Base-by-base conservation (phyloP, 2,888 invertebrate species). In the Anagyrus pseudococci region DNA sequence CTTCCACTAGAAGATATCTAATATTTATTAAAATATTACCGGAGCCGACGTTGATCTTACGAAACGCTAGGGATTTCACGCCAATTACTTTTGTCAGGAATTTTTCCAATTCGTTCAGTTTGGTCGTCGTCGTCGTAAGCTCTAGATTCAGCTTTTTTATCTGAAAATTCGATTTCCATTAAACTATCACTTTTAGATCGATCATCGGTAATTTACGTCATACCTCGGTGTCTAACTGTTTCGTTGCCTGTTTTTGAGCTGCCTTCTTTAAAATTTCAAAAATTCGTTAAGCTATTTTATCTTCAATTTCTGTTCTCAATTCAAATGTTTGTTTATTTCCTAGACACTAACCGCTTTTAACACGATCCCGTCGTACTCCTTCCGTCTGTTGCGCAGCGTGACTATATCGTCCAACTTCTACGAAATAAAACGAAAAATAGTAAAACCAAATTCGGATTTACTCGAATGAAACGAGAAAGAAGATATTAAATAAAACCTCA, bases 331-430 rank as follows among this genome's bases (percentile, higher is more conserved):
- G 23, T 49, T 26, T n/a, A 26, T 25, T 15, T 41, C 8, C 17
- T 6, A n/a, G 48, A 41, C 50, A 74, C 76, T 68, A 58, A 80
- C 80, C 58, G 72, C 72, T 71, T 76, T 77, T 25, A 77, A 62
- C 1, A 80, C 71, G 22, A 73, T 68, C 49, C 77, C 74, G 54
- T 80, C 77, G 53, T 77, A 80, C 53, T 79, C 76, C 0, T 64
- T 46, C 4, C 75, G 74, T 60, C 79, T 77, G 48, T 73, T 75
- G 50, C 72, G 79, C 58, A 80, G 48, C 23, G 68, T 67, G 19
- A 73, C 66, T 6, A 79, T 71, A 33, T 76, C 74, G 7, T 73
- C 64, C 29, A 78, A 61, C 68, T 72, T 76, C 80, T 80, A 54
- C n/a, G 70, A 67, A 47, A 17, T 20, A 17, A 19, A 46, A 46